Conservation (phyloP, 2,113 vertebrate genomes). For the Chiloscyllium plagiosum region DNA sequence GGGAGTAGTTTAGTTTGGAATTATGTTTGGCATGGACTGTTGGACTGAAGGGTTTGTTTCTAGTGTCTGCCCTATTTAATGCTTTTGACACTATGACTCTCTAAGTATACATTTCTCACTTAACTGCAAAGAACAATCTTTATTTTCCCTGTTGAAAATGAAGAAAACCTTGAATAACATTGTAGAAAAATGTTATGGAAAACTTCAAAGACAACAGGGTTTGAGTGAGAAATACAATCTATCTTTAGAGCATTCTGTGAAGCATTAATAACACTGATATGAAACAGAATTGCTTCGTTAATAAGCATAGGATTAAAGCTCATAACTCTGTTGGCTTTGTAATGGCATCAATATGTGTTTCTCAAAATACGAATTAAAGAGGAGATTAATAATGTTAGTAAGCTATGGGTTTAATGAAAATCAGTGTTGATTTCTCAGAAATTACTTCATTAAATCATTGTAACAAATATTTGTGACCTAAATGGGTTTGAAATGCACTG, state of each 20-base stretch:
- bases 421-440: neutral
- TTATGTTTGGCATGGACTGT: too few species aligned
- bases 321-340: neutral
- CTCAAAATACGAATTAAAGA: neutral
- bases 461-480: neutral
- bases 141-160: neutral
- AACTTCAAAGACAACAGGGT: neutral
- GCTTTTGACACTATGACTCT: neutral
- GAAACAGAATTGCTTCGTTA: neutral
- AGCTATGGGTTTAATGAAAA: neutral
- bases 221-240: neutral
- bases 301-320: neutral
- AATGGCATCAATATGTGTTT: neutral
- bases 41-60: too few species aligned
- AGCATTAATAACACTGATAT: neutral
- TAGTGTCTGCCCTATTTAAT: too few species aligned
- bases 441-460: neutral
- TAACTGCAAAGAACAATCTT: neutral
- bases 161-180: neutral
- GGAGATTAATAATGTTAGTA: conserved; percentile 6
- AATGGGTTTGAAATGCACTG: neutral
- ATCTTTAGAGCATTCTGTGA: neutral
- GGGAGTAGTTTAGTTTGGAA: too few species aligned
- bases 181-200: neutral
- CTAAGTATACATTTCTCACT: neutral